Base-by-base conservation (phyloP, 2,113 vertebrate genomes). In the Notothenia rossii region DNA sequence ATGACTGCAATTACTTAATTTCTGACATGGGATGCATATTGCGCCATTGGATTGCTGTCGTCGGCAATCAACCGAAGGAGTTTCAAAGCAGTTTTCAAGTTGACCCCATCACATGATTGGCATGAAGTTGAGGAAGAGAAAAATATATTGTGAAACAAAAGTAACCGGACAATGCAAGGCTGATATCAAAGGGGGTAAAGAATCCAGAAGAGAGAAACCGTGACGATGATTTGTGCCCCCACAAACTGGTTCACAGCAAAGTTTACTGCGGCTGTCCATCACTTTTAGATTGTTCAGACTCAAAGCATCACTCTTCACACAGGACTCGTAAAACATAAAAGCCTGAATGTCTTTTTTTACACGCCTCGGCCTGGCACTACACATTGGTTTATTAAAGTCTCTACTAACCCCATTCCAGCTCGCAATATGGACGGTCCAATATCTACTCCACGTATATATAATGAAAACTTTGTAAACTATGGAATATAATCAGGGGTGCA, bases 271-370 rank as follows among this genome's bases (percentile, higher is more conserved):
- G 83, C 87, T 91, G 90, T 91, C 92, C 59, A 81, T 92, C 89
- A 89, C 86, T 88, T 87, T 86, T 58, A 73, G 74, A 77, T 62
- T 7, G 15, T 69, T 86, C 73, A 70, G 68, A 77, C 69, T 86
- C 40, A 51, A 79, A 84, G 76, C 88, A 77, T 81, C 81, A 77
- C 54, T 86, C 85, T 87, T 83, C 82, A 86, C 72, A 88, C 68
- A 77, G 64, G 65, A 85, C 71, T 89, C 81, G 25, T 91, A 91
- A 92, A 92, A 91, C 81, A 90, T 83, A 54, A 92, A 93, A 87
- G 87, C 74, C 79, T 81, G 50, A 67, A 82, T 86, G 61, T 79
- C 61, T 81, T 79, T 83, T 78, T 91, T 88, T 75, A 87, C 43
- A 49, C 53, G 48, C 25, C 43, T 70, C 56, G 69, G 79, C 74